Conservation (phyloP, 2,113 vertebrate species). For the Melanerpes formicivorus region DNA sequence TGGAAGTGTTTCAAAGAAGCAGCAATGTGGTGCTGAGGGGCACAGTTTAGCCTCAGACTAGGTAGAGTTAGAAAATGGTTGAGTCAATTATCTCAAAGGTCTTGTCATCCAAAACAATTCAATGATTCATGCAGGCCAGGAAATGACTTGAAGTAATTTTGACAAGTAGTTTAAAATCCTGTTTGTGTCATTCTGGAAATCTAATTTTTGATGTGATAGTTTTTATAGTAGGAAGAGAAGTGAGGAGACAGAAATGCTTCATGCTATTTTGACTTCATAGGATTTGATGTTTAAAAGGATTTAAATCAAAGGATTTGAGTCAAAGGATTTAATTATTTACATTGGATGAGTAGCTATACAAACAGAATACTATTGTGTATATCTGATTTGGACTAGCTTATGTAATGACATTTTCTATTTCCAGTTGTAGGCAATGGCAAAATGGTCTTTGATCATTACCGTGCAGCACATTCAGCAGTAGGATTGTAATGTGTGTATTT, state of each 20-base stretch:
- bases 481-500: background rate
- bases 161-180: background rate
- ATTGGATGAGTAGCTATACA: background rate
- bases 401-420: background rate
- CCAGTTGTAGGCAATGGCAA: background rate
- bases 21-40: too few relatives aligned
- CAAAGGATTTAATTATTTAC: constrained; percentile 13
- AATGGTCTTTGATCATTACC: background rate
- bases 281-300: constrained; percentile 13
- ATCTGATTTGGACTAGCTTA: background rate
- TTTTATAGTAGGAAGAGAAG: background rate
- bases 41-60: too few relatives aligned
- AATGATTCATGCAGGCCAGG: background rate
- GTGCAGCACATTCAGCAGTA: background rate
- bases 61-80: too few relatives aligned
- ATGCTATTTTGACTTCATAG: background rate
- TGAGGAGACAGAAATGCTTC: background rate
- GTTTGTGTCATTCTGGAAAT: background rate
- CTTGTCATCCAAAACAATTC: too few relatives aligned
- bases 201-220: background rate
- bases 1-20: too few relatives aligned
- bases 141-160: background rate
- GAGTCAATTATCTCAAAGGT: too few relatives aligned
- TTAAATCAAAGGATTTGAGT: constrained; percentile 22
- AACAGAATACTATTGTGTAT: background rate